These are phyloP conservation scores for Capromys pilorides DNA, from an alignment of 2,797 vertebrate genomes.

Conservation along the genomic window DNA sequence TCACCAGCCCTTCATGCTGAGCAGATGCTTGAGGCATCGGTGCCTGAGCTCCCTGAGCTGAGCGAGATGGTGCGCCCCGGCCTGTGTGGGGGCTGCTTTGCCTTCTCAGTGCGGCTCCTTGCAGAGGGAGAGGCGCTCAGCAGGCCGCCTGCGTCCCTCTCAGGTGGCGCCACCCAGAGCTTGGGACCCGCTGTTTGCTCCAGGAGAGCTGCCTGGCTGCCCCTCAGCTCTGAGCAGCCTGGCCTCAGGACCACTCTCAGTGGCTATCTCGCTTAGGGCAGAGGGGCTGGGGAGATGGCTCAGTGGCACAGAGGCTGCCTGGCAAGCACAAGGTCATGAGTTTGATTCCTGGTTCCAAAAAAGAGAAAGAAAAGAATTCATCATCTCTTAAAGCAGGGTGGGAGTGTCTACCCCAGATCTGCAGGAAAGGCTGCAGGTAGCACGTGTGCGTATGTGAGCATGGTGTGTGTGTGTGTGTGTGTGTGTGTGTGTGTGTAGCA, in stretches of 20 bases:
- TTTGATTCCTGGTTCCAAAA: too few relatives aligned
- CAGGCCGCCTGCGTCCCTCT: not conserved
- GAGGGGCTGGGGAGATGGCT: too few relatives aligned
- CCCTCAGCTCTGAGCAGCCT: not conserved
- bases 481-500: fast-evolving
- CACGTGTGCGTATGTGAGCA: fast-evolving
- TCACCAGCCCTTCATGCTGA: not conserved
- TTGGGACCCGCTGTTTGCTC: not conserved
- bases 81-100: not conserved
- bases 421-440: too few relatives aligned
- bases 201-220: not conserved
- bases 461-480: fast-evolving
- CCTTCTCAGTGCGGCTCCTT: not conserved
- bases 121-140: not conserved
- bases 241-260: not conserved
- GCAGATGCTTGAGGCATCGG: not conserved
- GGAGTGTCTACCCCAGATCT: not conserved
- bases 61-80: not conserved
- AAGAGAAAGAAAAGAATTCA: too few relatives aligned
- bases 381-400: too few relatives aligned
- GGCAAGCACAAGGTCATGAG: too few relatives aligned
- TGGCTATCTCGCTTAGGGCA: fast-evolving
- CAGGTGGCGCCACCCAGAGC: not conserved
- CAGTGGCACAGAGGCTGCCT: too few relatives aligned
- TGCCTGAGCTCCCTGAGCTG: not conserved